Conservation (phyloP, 2,113 vertebrate genomes). For the Pavo muticus region DNA sequence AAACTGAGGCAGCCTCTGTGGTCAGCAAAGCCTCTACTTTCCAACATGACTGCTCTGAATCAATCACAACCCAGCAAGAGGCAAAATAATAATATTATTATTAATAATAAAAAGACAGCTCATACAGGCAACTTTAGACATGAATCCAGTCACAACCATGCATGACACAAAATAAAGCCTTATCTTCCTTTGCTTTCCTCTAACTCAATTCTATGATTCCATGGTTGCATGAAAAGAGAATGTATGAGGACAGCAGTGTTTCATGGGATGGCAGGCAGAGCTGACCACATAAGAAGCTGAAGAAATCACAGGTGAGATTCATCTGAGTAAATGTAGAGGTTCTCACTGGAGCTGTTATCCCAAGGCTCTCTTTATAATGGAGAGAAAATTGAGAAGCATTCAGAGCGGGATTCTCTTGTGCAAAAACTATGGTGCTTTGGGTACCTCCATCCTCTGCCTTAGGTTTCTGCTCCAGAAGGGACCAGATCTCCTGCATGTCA, state of each 20-base stretch:
- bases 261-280: neutral
- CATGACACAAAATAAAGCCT: neutral
- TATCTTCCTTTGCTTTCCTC: neutral
- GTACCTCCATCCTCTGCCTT: neutral
- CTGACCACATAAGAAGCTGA: neutral
- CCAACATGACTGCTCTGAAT: neutral
- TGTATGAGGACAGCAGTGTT: neutral
- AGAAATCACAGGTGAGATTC: neutral
- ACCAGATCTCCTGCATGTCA: neutral
- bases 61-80: neutral
- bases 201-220: too few species aligned
- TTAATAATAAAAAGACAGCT: neutral
- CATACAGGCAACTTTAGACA: neutral
- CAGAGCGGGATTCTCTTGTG: neutral
- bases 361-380: neutral
- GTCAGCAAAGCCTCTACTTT: neutral
- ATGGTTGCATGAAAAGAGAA: neutral
- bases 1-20: neutral
- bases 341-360: too few species aligned
- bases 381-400: too few species aligned
- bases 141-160: neutral
- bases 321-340: accelerated
- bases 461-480: neutral
- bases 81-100: accelerated
- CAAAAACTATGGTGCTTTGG: accelerated